phyloP scores from a whole-genome alignment of 2,797 vertebrate genomes.

The Alcedo atthis region DNA sequence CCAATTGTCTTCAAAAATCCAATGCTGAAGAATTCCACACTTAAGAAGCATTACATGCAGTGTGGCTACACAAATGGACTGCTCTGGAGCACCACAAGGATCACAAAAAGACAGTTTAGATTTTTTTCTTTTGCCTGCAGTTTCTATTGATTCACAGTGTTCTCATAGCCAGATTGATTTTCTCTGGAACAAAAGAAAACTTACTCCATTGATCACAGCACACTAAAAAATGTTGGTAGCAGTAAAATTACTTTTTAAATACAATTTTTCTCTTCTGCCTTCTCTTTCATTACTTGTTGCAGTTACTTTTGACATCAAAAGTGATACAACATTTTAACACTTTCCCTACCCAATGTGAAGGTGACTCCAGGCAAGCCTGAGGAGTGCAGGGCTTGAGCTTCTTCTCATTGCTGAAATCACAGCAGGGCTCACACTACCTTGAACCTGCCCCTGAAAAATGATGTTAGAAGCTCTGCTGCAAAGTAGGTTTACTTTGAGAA shows the following conservation, averaged over 20 bases:
- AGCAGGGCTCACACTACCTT: background rate
- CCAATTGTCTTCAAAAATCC: background rate
- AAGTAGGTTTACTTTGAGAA: background rate
- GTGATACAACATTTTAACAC: background rate
- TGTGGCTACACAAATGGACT: background rate
- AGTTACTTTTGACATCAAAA: background rate
- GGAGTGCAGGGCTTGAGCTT: background rate
- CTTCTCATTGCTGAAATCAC: background rate
- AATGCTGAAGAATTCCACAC: background rate
- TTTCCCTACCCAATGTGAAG: background rate
- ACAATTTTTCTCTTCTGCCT: background rate
- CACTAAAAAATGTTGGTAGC: background rate
- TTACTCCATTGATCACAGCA: background rate
- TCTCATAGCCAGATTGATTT: background rate
- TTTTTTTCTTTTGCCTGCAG: background rate
- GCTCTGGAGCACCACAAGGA: background rate
- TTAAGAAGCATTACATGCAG: background rate
- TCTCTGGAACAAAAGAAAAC: background rate
- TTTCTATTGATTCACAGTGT: background rate
- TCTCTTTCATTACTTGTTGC: background rate
- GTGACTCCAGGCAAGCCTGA: background rate
- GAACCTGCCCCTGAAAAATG: background rate
- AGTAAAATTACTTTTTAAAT: background rate
- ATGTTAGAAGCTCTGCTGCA: background rate
- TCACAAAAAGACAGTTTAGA: background rate